phyloP scores from a whole-genome alignment of 1,140 invertebrate genomes.

The Idris sp. region DNA sequence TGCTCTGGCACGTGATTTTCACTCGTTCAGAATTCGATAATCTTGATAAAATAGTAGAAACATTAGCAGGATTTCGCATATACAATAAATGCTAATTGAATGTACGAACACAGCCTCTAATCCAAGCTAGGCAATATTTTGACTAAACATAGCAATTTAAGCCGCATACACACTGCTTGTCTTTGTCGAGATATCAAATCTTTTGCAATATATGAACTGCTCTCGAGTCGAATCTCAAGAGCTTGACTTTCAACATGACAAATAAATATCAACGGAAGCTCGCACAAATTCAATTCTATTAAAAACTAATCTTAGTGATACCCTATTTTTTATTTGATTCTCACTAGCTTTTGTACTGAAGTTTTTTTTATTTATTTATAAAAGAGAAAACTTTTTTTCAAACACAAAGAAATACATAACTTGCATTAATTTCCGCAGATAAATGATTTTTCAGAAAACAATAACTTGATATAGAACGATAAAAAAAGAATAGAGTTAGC shows the following conservation, averaged over 20 bases:
- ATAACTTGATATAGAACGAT: no score
- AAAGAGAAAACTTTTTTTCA: no score
- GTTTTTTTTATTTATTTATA: no score
- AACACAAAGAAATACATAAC: no score
- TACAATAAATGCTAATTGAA: slow-evolving; percentile 75
- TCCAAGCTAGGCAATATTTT: slow-evolving; percentile 74
- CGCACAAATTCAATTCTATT: slow-evolving; percentile 51
- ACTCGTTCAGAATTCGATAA: slow-evolving; percentile 53
- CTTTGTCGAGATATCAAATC: slow-evolving; percentile 18
- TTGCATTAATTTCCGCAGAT: slow-evolving; percentile 12
- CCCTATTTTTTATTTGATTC: no score
- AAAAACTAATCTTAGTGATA: slow-evolving; percentile 50
- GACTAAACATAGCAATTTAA: slow-evolving; percentile 67
- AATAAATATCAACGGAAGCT: slow-evolving; percentile 45
- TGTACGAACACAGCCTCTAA: slow-evolving; percentile 74
- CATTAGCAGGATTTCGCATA: slow-evolving; percentile 53
- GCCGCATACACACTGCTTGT: no score
- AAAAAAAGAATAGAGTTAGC: no score
- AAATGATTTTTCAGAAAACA: no score
- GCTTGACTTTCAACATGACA: slow-evolving; percentile 21
- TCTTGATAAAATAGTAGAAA: slow-evolving; percentile 70
- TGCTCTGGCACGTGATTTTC: slow-evolving; percentile 47
- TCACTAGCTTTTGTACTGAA: no score
- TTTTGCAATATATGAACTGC: slow-evolving; percentile 33
- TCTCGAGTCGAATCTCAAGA: no score